A percentile compares a stretch with the other conserved stretches of the same genome.
These are phyloP conservation scores for Beroe ovata DNA, from an alignment of 37 sponge, comb jelly and placozoan species.

Conservation along the genomic window DNA sequence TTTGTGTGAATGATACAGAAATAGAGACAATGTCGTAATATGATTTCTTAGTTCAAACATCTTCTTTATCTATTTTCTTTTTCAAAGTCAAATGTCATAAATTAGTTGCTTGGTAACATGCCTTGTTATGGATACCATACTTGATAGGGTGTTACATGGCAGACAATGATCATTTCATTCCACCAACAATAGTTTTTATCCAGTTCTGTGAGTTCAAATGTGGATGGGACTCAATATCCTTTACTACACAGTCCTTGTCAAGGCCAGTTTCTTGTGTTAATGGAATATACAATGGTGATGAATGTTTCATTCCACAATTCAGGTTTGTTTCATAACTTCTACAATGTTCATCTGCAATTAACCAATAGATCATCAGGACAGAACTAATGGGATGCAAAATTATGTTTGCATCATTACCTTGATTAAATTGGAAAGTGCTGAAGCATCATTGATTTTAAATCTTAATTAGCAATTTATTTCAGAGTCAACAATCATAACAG, in stretches of 20 bases:
- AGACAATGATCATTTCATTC: constrained; percentile 14
- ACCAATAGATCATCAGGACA: too few species aligned
- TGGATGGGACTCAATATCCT: constrained; percentile 26
- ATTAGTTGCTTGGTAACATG: too few species aligned
- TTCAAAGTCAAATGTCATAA: too few species aligned
- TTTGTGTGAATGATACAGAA: too few species aligned
- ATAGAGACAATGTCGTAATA: too few species aligned
- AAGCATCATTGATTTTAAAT: too few species aligned
- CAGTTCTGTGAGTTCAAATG: constrained; percentile 65
- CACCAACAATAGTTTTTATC: neutral
- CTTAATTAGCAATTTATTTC: neutral
- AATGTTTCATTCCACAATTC: constrained; percentile 8
- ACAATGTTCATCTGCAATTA: neutral
- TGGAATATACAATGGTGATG: neutral
- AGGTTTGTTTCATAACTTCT: neutral
- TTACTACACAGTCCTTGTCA: constrained; percentile 51
- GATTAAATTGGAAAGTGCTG: too few species aligned
- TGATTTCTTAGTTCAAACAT: too few species aligned
- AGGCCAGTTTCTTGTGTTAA: neutral
- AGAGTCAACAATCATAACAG: neutral
- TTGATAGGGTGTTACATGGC: constrained; percentile 32
- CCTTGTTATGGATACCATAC: too few species aligned
- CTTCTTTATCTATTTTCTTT: too few species aligned
- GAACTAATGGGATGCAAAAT: too few species aligned
- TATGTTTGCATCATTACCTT: too few species aligned